Base-by-base conservation (phyloP, 2,888 invertebrate genomes). In the Drosophila algonquin region DNA sequence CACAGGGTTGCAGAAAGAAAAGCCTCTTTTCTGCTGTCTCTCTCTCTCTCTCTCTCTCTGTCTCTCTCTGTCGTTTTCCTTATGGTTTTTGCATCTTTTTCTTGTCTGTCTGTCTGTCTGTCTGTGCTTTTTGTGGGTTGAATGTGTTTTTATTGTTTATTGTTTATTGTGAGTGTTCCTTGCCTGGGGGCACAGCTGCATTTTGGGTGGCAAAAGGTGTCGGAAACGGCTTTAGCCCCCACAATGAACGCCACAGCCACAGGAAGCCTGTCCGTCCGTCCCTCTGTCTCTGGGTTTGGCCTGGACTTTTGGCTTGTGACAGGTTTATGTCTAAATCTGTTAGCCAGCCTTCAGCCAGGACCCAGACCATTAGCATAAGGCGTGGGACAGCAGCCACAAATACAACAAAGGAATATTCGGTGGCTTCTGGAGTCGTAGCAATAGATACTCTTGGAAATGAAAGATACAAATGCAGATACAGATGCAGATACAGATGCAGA, bases 211-310 rank as follows among this genome's bases (percentile, higher is more conserved):
- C 70, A 59, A 63, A 69, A 77, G 79, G 80, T 79, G 77, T 77
- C 77, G 77, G 77, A 77, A 77, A 77, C 73, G 76, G 68, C 69
- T 76, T 76, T 73, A 79, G 80, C 77, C 80, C 77, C 77, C 74
- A 75, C 74, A 75, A 73, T 74, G 58, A 55, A 67, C 47, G 24
- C 53, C 52, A 46, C 21, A 52, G 73, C 53, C 63, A 51, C 67
- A 56, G 67, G 67, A 70, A 64, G 56, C 56, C 56, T 54, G 60
- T 32, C 27, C 21, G 27, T 45, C 40, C 44, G 56, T 46, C 52
- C 32, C 54, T 32, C 16, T 21, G 30, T 50, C 47, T 48, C 65
- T 51, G 55, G 52, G 52, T 54, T 64, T 44, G 58, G 74, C 51
- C 51, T 53, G 46, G 68, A 50, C 53, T 57, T 53, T 47, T 47